phyloP scores from a whole-genome alignment of 2,888 invertebrate species.

The Trissolcus japonicus region DNA sequence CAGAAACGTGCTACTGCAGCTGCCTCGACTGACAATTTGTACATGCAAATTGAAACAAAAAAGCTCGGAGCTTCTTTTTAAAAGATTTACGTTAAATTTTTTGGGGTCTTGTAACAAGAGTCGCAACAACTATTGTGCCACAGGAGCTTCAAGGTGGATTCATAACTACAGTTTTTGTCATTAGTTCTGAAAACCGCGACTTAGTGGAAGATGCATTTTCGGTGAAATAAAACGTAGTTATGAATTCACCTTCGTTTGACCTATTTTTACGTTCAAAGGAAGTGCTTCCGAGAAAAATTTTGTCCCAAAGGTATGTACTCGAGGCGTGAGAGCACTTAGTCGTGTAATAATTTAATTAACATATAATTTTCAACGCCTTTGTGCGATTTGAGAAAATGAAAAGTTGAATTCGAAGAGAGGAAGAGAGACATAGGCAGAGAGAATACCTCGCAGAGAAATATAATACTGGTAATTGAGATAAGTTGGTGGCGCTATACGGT shows the following conservation, averaged over 20 bases:
- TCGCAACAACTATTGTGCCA: constrained; percentile 43
- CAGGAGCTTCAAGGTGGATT: no score
- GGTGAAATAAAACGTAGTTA: no score
- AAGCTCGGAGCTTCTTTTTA: constrained; percentile 23
- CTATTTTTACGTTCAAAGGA: constrained; percentile 40
- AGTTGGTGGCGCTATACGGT: constrained; percentile 13
- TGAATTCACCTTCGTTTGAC: constrained; percentile 22
- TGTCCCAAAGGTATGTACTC: neutral
- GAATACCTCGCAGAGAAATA: no score
- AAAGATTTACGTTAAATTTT: constrained; percentile 40
- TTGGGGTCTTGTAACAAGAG: constrained; percentile 40
- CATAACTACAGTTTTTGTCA: no score
- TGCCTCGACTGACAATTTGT: constrained; percentile 11
- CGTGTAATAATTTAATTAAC: neutral
- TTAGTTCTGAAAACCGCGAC: no score
- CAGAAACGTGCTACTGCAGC: constrained; percentile 9
- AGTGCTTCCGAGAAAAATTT: constrained; percentile 8
- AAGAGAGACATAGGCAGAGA: constrained; percentile 2
- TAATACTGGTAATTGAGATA: constrained; percentile 34
- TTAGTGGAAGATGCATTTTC: no score
- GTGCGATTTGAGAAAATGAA: neutral
- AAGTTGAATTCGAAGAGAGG: no score
- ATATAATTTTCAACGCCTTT: neutral
- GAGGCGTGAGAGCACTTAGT: neutral
- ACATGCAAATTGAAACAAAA: constrained; percentile 43